phyloP scores from a whole-genome alignment of 2,113 vertebrate species.

The Gopherus evgoodei region DNA sequence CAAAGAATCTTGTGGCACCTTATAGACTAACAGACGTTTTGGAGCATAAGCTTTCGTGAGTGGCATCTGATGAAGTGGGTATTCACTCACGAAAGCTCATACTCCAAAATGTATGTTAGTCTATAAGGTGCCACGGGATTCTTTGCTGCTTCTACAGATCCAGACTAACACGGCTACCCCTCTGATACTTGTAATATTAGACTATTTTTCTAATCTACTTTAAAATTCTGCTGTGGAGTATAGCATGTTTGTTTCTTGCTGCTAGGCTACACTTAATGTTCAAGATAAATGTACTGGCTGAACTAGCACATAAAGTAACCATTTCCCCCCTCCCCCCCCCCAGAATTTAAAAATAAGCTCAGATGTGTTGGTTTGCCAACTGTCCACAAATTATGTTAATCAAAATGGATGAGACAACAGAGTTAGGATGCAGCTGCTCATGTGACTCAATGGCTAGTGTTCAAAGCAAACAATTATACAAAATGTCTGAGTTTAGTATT shows the following conservation, averaged over 20 bases:
- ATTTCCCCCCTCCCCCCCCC: background rate
- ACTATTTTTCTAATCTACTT: background rate
- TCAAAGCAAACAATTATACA: background rate
- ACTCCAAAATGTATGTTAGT: too few species aligned
- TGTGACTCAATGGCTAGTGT: background rate
- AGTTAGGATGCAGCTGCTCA: background rate
- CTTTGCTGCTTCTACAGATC: too few species aligned
- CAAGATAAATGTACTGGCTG: background rate
- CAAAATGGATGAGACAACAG: background rate
- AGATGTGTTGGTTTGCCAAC: background rate
- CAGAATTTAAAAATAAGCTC: background rate
- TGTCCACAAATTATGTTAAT: background rate
- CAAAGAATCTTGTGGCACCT: too few species aligned
- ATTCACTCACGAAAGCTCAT: too few species aligned
- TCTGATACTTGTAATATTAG: background rate
- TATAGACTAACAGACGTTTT: too few species aligned
- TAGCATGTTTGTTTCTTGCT: background rate
- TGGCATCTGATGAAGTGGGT: too few species aligned
- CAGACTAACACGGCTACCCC: too few species aligned
- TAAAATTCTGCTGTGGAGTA: background rate
- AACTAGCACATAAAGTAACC: background rate
- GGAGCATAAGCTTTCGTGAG: too few species aligned
- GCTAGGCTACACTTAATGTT: background rate
- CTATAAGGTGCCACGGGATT: too few species aligned
- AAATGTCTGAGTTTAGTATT: background rate